These are phyloP conservation scores for Bufo gargarizans DNA, from an alignment of 2,113 vertebrate species.

Conservation along the genomic window DNA sequence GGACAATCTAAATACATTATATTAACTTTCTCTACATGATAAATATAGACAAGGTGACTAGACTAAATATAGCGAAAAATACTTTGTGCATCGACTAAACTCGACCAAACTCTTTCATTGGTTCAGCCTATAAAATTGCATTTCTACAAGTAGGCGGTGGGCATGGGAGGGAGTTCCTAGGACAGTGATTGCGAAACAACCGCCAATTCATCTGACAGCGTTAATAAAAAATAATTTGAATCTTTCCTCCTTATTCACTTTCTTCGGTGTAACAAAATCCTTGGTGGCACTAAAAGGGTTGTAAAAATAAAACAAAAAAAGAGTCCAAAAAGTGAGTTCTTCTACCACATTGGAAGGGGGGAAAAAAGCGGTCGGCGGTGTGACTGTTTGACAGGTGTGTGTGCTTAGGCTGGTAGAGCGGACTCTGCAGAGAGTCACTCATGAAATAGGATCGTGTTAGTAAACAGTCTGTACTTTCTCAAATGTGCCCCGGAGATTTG, in stretches of 20 bases:
- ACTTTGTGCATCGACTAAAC: no score
- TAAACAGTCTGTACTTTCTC: conserved; percentile 90
- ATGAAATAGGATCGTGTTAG: conserved; percentile 82
- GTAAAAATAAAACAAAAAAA: conserved; percentile 56
- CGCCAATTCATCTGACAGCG: conserved; percentile 46
- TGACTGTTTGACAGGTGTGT: conserved; percentile 78
- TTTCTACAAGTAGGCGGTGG: no score
- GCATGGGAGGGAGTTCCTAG: not conserved
- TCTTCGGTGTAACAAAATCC: conserved; percentile 65
- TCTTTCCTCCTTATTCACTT: conserved; percentile 55
- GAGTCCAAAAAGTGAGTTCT: conserved; percentile 49
- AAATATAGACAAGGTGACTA: no score
- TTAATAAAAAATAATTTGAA: conserved; percentile 46
- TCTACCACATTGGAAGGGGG: conserved; percentile 21
- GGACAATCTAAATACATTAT: no score
- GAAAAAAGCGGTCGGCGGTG: conserved; percentile 42
- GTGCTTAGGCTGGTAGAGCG: conserved; percentile 60
- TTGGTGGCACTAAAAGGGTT: conserved; percentile 64
- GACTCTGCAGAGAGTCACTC: conserved; percentile 61
- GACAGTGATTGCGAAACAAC: conserved; percentile 14
- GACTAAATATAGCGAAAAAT: no score
- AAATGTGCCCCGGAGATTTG: conserved; percentile 79
- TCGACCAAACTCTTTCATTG: no score
- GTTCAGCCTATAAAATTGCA: no score
- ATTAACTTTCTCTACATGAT: no score